phyloP scores from a whole-genome alignment of 1,140 invertebrate genomes.

The Acromyrmex heyeri region DNA sequence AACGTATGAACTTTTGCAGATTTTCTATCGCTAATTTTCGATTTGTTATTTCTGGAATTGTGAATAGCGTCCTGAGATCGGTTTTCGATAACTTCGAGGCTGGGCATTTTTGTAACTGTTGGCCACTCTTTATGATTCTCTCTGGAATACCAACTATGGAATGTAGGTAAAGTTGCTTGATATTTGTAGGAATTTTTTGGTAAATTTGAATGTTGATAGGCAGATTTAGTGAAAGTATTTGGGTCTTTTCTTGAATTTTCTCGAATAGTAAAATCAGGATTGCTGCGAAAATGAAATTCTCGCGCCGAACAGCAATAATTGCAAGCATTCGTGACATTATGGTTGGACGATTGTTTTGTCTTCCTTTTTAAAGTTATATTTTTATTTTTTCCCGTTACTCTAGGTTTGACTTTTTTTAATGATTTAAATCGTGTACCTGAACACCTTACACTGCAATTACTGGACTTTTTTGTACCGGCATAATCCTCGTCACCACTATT shows the following conservation, averaged over 20 bases:
- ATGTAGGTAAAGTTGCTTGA: not conserved
- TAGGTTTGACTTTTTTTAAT: slow-evolving; percentile 7
- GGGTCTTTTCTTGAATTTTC: not conserved
- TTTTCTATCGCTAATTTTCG: not conserved
- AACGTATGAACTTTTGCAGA: not conserved
- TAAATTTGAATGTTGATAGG: not conserved
- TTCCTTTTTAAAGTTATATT: not conserved
- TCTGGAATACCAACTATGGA: not conserved
- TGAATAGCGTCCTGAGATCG: not conserved
- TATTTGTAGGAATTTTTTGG: slow-evolving; percentile 17
- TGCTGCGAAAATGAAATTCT: not conserved
- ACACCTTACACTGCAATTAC: slow-evolving; percentile 28
- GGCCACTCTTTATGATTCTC: not conserved
- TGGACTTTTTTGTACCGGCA: slow-evolving; percentile 26
- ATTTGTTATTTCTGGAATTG: not conserved
- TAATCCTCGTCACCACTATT: slow-evolving; percentile 36
- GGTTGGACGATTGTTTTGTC: not conserved
- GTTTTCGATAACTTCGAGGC: slow-evolving; percentile 25
- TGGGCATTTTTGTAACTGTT: not conserved
- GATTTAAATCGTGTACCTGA: slow-evolving; percentile 6
- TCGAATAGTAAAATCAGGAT: not conserved
- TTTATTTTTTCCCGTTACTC: slow-evolving; percentile 20
- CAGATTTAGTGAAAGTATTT: not conserved
- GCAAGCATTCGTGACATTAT: not conserved
- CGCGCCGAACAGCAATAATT: slow-evolving; percentile 1